A percentile compares a stretch with the other conserved stretches of the same genome.
phyloP scores from a whole-genome alignment of 1,140 invertebrate species.

The Formica exsecta region DNA sequence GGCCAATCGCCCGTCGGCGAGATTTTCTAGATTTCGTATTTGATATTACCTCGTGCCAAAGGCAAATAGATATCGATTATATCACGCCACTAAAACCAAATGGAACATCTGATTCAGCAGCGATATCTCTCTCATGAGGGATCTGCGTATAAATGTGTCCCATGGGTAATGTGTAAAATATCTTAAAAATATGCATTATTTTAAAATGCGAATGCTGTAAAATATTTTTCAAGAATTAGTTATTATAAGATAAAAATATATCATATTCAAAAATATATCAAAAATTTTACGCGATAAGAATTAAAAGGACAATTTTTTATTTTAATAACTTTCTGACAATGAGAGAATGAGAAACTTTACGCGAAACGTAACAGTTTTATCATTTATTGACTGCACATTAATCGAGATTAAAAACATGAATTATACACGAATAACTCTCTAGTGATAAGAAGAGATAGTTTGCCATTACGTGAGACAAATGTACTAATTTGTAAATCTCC shows the following conservation, averaged over 20 bases:
- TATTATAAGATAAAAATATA: background rate
- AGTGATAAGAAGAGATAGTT: background rate
- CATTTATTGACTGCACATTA: background rate
- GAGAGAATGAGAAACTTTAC: background rate
- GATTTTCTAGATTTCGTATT: constrained; percentile 80
- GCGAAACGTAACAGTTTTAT: background rate
- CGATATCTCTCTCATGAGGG: constrained; percentile 85
- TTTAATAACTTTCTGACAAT: background rate
- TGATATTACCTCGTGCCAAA: constrained; percentile 76
- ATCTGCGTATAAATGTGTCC: constrained; percentile 81
- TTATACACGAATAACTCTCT: background rate
- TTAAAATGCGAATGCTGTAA: background rate
- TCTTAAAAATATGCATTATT: constrained; percentile 84
- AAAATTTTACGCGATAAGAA: background rate
- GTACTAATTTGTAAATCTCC: background rate
- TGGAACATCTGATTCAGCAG: constrained; percentile 86
- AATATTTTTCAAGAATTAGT: background rate
- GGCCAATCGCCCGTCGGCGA: constrained; percentile 78
- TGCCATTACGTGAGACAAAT: background rate
- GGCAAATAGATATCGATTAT: constrained; percentile 84
- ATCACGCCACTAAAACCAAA: constrained; percentile 85
- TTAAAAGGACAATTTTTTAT: background rate
- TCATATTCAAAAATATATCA: background rate
- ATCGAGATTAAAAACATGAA: background rate
- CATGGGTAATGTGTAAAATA: constrained; percentile 75